Percentiles rank a stretch among this genome's conserved stretches.
Conservation (phyloP, 2,113 vertebrate genomes). For the Cnemophilus loriae region DNA sequence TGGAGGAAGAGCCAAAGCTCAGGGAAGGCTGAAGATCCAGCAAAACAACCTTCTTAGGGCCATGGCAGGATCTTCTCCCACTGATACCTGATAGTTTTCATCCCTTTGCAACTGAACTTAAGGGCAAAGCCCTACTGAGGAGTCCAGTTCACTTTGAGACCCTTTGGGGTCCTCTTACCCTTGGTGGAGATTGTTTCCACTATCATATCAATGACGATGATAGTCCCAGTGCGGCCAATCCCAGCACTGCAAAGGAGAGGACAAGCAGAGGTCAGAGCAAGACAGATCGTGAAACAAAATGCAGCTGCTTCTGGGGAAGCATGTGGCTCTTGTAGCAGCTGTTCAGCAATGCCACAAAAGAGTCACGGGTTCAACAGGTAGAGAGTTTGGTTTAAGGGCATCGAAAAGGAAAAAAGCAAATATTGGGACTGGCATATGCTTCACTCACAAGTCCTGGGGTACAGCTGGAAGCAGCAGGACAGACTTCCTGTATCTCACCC, state of each 20-base stretch:
- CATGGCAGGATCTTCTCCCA: not conserved
- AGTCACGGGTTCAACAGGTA: not conserved
- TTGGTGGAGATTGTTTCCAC: slow-evolving; percentile 83
- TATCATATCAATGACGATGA: slow-evolving; percentile 95
- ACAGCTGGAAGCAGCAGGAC: not conserved
- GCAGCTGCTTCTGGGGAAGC: not conserved
- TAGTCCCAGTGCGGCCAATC: slow-evolving; percentile 94
- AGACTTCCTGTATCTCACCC: not conserved
- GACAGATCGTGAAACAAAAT: not conserved
- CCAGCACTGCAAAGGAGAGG: slow-evolving; percentile 83
- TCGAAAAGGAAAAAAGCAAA: not conserved
- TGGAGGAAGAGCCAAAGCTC: not conserved
- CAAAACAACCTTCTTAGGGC: not conserved
- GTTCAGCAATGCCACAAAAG: not conserved
- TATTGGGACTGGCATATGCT: not conserved
- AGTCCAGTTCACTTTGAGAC: not conserved
- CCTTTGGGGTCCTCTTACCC: slow-evolving; percentile 71
- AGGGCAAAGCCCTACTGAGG: not conserved
- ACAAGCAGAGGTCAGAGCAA: slow-evolving; percentile 26
- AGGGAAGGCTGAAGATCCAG: not conserved
- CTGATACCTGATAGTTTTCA: not conserved
- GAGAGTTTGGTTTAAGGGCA: not conserved
- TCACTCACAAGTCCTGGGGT: not conserved
- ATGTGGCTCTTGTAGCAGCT: not conserved
- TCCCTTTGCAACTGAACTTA: not conserved